Evolutionary conservation across 2,888 invertebrate species (phyloP).

Genomic region (Crepidodera aurea): DNA sequence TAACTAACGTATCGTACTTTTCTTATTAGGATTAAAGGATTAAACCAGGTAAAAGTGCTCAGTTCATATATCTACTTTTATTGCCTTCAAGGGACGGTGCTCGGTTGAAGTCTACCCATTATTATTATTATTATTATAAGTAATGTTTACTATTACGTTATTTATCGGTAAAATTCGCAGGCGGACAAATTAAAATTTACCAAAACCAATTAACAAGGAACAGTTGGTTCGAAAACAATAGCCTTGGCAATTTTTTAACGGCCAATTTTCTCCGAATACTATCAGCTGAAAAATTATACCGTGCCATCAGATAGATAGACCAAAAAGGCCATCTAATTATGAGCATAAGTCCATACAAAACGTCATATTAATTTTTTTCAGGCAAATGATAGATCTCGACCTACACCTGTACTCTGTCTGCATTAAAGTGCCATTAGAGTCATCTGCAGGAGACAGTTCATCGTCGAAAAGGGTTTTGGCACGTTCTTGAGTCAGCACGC

Average conservation of each 20-base stretch:
- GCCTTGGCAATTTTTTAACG: constrained; percentile 8
- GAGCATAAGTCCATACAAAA: constrained; percentile 33
- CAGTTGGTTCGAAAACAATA: constrained; percentile 27
- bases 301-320: constrained; percentile 21
- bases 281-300: constrained; percentile 33
- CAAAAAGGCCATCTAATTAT: constrained; percentile 34
- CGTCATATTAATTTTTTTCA: constrained; percentile 37
- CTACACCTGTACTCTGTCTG: constrained; percentile 42
- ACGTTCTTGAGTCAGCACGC: constrained; percentile 42
- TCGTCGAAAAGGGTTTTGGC: constrained; percentile 43
- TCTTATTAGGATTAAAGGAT: too few relatives aligned
- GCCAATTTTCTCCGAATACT: constrained; percentile 25
- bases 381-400: constrained; percentile 37
- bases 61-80: too few relatives aligned
- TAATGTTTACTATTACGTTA: too few relatives aligned
- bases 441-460: constrained; percentile 41
- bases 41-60: too few relatives aligned
- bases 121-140: too few relatives aligned
- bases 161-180: background rate
- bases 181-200: too few relatives aligned
- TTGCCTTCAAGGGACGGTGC: too few relatives aligned
- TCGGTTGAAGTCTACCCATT: too few relatives aligned
- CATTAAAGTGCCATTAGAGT: constrained; percentile 46
- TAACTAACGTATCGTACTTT: too few relatives aligned
- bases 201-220: constrained; percentile 16